These are phyloP conservation scores for Cottoperca gobio DNA, from an alignment of 2,797 vertebrate species.

Conservation along the genomic window DNA sequence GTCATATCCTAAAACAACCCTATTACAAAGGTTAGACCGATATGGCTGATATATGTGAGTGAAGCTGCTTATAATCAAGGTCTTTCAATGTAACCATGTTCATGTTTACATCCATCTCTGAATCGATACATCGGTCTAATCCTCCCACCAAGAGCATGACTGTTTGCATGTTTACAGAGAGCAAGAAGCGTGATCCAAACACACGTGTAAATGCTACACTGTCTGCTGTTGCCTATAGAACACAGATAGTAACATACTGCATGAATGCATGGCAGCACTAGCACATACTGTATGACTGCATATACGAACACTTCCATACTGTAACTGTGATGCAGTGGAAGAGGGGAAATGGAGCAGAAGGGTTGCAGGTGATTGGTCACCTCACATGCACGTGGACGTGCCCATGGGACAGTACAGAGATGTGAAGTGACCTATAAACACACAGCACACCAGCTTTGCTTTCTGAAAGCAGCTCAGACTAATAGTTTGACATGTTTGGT, in stretches of 20 bases:
- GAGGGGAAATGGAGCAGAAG: conserved; percentile 23
- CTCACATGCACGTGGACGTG: conserved; percentile 57
- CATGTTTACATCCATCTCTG: background rate
- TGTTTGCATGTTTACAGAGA: conserved; percentile 27
- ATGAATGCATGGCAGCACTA: background rate
- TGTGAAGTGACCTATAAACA: background rate
- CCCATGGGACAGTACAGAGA: conserved; percentile 29
- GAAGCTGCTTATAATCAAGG: background rate
- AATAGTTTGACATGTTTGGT: background rate
- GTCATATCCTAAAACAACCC: background rate
- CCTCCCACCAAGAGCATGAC: conserved; percentile 19
- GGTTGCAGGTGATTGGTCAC: conserved; percentile 46
- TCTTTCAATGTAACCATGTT: no score
- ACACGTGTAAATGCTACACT: background rate
- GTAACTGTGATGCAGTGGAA: conserved; percentile 49
- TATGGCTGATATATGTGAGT: background rate
- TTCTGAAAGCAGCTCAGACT: background rate
- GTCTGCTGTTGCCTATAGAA: background rate
- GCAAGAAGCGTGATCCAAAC: conserved; percentile 6
- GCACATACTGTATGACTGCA: conserved; percentile 1
- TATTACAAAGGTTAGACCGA: conserved; percentile 20
- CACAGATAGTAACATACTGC: background rate
- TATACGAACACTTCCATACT: background rate
- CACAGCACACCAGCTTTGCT: background rate
- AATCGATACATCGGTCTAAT: conserved; percentile 26